These are phyloP conservation scores for Napeogenes inachia DNA, from an alignment of 2,888 invertebrate genomes.

Conservation along the genomic window DNA sequence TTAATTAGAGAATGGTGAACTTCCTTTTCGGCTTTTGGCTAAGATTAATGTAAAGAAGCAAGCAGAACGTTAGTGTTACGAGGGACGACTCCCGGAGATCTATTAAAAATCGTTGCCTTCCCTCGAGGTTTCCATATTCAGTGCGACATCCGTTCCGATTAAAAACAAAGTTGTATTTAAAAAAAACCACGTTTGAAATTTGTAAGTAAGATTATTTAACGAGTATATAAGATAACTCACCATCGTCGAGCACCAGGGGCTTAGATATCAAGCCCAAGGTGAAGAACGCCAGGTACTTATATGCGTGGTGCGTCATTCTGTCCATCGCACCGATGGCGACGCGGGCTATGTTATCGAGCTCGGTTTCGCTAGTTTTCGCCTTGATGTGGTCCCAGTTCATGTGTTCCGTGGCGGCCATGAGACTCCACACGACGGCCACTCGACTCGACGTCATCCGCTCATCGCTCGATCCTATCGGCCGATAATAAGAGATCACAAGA, in stretches of 20 bases:
- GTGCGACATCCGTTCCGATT: too few relatives aligned
- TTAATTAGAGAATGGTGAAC: too few relatives aligned
- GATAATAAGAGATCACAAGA: too few relatives aligned
- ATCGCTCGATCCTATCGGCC: slow-evolving; percentile 10
- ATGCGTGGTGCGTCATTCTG: slow-evolving; percentile 33
- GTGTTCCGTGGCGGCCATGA: slow-evolving; percentile 3
- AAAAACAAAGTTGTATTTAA: too few relatives aligned
- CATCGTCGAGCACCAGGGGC: slow-evolving; percentile 46
- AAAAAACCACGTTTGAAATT: too few relatives aligned
- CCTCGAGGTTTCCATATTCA: too few relatives aligned
- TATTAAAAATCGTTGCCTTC: too few relatives aligned
- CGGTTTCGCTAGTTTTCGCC: slow-evolving; percentile 23
- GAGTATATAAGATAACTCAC: slow-evolving; percentile 32
- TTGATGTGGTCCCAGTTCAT: slow-evolving; percentile 13
- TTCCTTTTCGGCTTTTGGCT: too few relatives aligned
- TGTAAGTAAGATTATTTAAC: too few relatives aligned
- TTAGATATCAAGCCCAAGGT: slow-evolving; percentile 37
- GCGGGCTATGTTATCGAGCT: slow-evolving; percentile 13
- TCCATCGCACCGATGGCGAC: slow-evolving; percentile 26
- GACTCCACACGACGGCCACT: slow-evolving; percentile 16
- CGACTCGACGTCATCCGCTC: slow-evolving; percentile 26
- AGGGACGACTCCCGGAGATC: too few relatives aligned
- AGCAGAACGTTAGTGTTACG: too few relatives aligned
- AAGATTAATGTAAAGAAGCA: too few relatives aligned
- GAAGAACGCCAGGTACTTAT: slow-evolving; percentile 42